Percentiles rank a stretch among this genome's conserved stretches.
phyloP scores from a whole-genome alignment of 2,888 invertebrate genomes.

The Aelia acuminata region DNA sequence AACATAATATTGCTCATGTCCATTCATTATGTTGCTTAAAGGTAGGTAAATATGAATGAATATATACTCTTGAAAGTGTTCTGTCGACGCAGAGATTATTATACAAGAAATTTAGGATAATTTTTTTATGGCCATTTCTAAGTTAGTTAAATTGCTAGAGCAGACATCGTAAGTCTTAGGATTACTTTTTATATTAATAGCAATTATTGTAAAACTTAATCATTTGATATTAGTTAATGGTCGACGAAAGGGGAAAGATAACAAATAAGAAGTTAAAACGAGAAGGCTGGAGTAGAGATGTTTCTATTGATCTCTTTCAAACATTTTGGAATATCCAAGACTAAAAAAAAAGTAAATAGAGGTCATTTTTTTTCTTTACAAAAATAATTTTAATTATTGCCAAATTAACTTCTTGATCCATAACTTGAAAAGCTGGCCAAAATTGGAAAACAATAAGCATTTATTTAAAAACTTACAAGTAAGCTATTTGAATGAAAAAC shows the following conservation, averaged over 20 bases:
- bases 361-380: too few species aligned
- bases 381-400: background rate
- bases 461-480: background rate
- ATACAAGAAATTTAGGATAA: background rate
- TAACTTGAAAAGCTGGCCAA: background rate
- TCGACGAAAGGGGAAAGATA: too few species aligned
- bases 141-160: background rate
- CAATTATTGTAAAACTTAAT: too few species aligned
- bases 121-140: background rate
- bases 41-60: background rate
- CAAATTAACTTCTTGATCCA: background rate
- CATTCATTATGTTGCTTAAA: slow-evolving; percentile 21
- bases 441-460: background rate
- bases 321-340: too few species aligned
- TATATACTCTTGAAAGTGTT: slow-evolving; percentile 41
- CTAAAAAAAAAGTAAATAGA: too few species aligned
- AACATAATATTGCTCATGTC: background rate
- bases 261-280: too few species aligned
- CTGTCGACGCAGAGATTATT: background rate
- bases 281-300: too few species aligned
- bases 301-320: too few species aligned
- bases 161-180: too few species aligned
- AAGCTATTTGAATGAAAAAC: background rate
- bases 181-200: too few species aligned
- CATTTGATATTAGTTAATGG: too few species aligned